These are phyloP conservation scores for Carettochelys insculpta DNA, from an alignment of 2,113 vertebrate species.

Conservation along the genomic window DNA sequence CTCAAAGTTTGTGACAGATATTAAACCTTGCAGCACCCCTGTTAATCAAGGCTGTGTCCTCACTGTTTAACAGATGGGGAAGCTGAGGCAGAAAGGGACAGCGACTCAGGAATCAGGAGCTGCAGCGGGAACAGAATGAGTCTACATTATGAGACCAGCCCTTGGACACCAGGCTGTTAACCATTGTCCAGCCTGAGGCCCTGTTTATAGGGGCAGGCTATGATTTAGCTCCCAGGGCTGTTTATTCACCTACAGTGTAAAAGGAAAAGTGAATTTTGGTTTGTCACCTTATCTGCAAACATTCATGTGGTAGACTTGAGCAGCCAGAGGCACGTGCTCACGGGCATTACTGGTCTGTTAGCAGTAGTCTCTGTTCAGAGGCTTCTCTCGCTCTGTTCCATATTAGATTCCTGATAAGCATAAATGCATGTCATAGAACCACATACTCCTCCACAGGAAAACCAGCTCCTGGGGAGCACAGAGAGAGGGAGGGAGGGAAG, in stretches of 20 bases:
- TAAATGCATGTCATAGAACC: not conserved
- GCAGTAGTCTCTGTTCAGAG: not conserved
- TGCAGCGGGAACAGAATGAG: not conserved
- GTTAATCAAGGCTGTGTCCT: not conserved
- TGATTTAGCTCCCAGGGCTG: not conserved
- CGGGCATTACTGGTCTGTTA: not conserved
- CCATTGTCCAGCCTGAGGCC: not conserved
- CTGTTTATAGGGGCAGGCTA: not conserved
- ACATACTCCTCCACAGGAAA: not conserved
- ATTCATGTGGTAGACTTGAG: not conserved
- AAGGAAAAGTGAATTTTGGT: not conserved
- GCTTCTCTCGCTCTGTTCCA: not conserved
- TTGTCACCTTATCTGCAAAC: not conserved
- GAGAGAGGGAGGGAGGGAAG: not conserved
- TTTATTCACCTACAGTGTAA: not conserved
- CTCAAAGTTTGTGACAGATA: not conserved
- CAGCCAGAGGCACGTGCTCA: not conserved
- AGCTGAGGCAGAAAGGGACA: not conserved
- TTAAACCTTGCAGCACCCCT: not conserved
- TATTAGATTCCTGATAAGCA: not conserved
- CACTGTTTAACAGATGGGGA: not conserved
- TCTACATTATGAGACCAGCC: not conserved
- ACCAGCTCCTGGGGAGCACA: rapidly evolving
- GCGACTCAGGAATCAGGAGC: not conserved
- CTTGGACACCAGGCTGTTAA: not conserved